phyloP scores from a whole-genome alignment of 2,888 invertebrate genomes.

The Zaprionus bogoriensis region DNA sequence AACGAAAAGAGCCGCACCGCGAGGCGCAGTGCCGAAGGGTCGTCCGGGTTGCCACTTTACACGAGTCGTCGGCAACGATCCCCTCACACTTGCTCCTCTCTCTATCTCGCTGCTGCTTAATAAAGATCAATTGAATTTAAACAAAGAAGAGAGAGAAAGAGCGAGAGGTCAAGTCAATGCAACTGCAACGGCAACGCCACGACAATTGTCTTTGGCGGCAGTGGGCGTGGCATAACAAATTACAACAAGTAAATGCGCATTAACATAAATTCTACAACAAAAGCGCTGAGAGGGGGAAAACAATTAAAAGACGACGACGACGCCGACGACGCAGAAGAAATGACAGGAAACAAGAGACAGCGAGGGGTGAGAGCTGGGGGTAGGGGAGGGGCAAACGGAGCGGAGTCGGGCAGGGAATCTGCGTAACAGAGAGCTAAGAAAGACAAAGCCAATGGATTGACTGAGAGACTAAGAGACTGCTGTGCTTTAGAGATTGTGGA shows the following conservation, averaged over 20 bases:
- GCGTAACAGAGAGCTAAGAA: conserved; percentile 33
- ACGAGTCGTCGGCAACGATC: conserved; percentile 36
- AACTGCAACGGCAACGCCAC: conserved; percentile 28
- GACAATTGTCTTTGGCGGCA: conserved; percentile 41
- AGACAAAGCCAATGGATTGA: conserved; percentile 44
- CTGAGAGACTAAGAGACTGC: neutral
- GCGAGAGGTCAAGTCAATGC: conserved; percentile 53
- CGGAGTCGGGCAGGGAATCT: conserved; percentile 26
- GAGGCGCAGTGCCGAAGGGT: conserved; percentile 37
- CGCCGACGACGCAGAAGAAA: conserved; percentile 44
- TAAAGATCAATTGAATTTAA: conserved; percentile 78
- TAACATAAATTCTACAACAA: conserved; percentile 59
- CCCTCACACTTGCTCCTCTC: neutral
- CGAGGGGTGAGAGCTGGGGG: neutral
- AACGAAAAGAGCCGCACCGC: conserved; percentile 24
- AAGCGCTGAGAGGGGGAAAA: conserved; percentile 25
- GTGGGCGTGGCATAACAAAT: conserved; percentile 58
- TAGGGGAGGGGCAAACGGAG: neutral
- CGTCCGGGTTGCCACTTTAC: conserved; percentile 45
- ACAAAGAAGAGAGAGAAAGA: conserved; percentile 46
- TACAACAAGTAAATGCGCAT: conserved; percentile 63
- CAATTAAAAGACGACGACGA: conserved; percentile 53
- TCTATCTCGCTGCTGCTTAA: conserved; percentile 43
- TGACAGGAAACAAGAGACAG: conserved; percentile 43
- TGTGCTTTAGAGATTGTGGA: conserved; percentile 11